These are phyloP conservation scores for Orthosia incerta DNA, from an alignment of 2,888 invertebrate genomes.

Conservation along the genomic window DNA sequence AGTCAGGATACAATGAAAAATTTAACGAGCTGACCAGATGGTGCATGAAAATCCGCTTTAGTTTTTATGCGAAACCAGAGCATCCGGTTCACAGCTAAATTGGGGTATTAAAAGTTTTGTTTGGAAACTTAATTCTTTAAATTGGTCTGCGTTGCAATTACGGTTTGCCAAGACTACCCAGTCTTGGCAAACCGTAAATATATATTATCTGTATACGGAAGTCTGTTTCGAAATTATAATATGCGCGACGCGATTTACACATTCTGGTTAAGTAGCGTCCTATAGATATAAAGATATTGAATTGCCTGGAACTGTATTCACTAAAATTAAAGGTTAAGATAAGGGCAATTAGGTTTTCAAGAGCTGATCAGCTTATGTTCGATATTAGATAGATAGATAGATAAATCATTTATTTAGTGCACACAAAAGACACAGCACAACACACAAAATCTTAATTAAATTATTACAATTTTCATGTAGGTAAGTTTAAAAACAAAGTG, in stretches of 20 bases:
- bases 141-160: slow-evolving; percentile 19
- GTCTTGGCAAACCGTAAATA: too few species aligned
- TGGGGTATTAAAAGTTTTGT: slow-evolving; percentile 16
- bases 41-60: slow-evolving; percentile 13
- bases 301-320: neutral
- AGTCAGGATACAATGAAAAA: slow-evolving; percentile 14
- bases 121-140: slow-evolving; percentile 1
- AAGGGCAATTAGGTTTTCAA: too few species aligned
- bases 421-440: too few species aligned
- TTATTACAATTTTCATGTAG: too few species aligned
- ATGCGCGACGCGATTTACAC: neutral
- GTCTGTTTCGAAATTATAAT: neutral
- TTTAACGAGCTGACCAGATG: slow-evolving; percentile 32
- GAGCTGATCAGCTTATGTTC: too few species aligned
- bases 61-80: slow-evolving; percentile 21
- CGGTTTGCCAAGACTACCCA: neutral
- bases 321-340: too few species aligned
- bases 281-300: neutral
- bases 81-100: slow-evolving; percentile 5
- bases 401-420: too few species aligned
- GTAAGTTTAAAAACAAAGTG: too few species aligned
- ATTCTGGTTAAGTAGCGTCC: neutral
- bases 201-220: neutral
- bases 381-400: too few species aligned
- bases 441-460: too few species aligned